Percentiles rank a stretch among this genome's conserved stretches.
Evolutionary conservation across 2,797 vertebrate species (phyloP).

Genomic region (Triplophysa bombifrons): DNA sequence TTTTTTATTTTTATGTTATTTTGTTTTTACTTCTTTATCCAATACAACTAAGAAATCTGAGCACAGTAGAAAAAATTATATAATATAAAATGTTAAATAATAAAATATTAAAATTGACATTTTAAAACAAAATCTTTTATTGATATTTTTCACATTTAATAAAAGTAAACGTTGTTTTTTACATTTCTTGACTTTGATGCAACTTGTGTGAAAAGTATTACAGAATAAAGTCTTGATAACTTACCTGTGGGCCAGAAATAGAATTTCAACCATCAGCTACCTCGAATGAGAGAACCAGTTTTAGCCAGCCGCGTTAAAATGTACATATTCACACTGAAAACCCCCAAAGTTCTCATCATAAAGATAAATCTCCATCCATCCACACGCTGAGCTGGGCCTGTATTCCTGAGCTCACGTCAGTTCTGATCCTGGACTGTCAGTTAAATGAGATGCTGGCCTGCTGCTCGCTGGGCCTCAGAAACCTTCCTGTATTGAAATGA

Average conservation of each 20-base stretch:
- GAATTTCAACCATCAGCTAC: neutral
- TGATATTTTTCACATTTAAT: too few species aligned
- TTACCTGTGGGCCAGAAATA: neutral
- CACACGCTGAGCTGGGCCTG: conserved; percentile 25
- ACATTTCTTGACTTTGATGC: neutral
- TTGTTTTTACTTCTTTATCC: too few species aligned
- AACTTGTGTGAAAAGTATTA: neutral
- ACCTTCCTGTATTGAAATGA: conserved; percentile 3
- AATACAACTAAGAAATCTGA: too few species aligned
- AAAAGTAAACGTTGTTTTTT: too few species aligned
- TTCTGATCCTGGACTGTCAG: neutral
- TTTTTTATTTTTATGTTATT: too few species aligned
- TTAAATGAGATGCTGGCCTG: conserved; percentile 9
- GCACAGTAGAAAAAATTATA: too few species aligned
- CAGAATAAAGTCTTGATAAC: neutral
- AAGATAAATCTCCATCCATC: neutral
- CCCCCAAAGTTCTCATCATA: conserved; percentile 3
- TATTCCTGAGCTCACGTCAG: conserved; percentile 9
- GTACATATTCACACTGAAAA: conserved; percentile 3
- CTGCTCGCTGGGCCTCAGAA: conserved; percentile 18
- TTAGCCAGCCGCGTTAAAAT: neutral
- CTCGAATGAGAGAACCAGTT: neutral
- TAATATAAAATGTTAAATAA: too few species aligned
- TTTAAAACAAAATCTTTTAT: too few species aligned
- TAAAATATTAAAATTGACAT: too few species aligned